phyloP scores from a whole-genome alignment of 2,888 invertebrate species.

The Amblyjoppa fuscipennis region DNA sequence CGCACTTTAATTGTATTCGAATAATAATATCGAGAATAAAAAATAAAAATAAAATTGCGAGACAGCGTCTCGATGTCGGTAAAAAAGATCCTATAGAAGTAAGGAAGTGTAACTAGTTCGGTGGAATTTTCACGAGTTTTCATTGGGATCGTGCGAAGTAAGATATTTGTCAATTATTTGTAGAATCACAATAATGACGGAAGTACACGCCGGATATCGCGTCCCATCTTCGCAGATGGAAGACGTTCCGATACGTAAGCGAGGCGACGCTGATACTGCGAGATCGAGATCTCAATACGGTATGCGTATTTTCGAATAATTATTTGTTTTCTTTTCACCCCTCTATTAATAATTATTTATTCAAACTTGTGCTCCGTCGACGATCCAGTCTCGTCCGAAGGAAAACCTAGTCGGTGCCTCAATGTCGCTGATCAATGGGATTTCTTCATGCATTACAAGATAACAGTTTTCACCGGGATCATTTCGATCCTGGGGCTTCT shows the following conservation, averaged over 20 bases:
- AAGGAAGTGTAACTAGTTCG: not conserved
- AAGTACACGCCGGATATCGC: slow-evolving; percentile 43
- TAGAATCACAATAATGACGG: slow-evolving; percentile 52
- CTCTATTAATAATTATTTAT: not conserved
- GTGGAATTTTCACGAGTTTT: not conserved
- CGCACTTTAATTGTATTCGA: not conserved
- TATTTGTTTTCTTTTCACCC: not conserved
- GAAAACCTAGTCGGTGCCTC: slow-evolving; percentile 17
- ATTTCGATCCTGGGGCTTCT: slow-evolving; percentile 38
- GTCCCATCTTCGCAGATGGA: slow-evolving; percentile 57
- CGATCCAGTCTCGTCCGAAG: slow-evolving; percentile 22
- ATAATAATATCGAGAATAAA: not conserved
- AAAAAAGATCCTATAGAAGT: slow-evolving; percentile 11
- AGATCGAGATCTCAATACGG: slow-evolving; percentile 32
- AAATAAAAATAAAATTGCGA: not conserved
- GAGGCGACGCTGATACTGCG: not conserved
- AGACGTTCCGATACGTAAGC: slow-evolving; percentile 55
- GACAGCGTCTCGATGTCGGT: not conserved
- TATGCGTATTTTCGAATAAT: not conserved
- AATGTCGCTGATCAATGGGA: slow-evolving; percentile 43
- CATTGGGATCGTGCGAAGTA: not conserved
- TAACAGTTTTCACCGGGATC: slow-evolving; percentile 41
- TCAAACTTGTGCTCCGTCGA: not conserved
- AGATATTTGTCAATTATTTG: not conserved
- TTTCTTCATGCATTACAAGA: slow-evolving; percentile 48